Base-by-base conservation (phyloP, 2,113 vertebrate species). In the Empidonax traillii region DNA sequence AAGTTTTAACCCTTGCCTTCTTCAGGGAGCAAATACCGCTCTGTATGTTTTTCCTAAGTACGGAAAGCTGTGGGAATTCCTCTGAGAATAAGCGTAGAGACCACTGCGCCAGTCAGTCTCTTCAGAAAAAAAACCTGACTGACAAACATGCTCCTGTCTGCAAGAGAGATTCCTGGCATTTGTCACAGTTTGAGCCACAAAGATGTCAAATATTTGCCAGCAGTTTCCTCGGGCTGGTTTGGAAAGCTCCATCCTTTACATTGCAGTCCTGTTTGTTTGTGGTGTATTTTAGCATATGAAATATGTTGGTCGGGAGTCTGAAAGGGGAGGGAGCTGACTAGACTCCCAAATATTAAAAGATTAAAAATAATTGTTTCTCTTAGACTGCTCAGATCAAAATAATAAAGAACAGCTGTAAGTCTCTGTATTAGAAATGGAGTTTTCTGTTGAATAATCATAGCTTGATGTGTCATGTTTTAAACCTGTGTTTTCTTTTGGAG, bases 401-500 rank as follows among this genome's bases (percentile, higher is more conserved):
- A 97, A 96, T 92, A 78, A 95, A 88, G 82, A 97, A 93, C 94
- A 97, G 93, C 89, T 94, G 78, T 97, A 95, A 83, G n/a, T 84
- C 39, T 52, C 68, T 66, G 49, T 74, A 68, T 96, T 96, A 65
- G 71, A 80, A 77, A 52, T 65, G 12, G 73, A 85, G 75, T 74
- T 94, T 95, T 95, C 66, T 96, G 88, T 95, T 96, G 85, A 90
- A 96, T 97, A 93, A 89, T 87, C 61, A 58, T 81, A 96, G 80
- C 88, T 95, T 96, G 90, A 92, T 94, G 87, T 91, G 96, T 94
- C 86, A 41, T 73, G 90, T 92, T 94, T 95, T 94, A 97, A 97
- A 97, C 83, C 65, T 96, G 87, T 97, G 28, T 97, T 97, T 95
- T 98, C 93, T 98, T 98, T 97, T 93, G 89, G 73, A 97, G 61